These are phyloP conservation scores for Sarcophaga carnaria DNA, from an alignment of 2,888 invertebrate species.

Conservation along the genomic window DNA sequence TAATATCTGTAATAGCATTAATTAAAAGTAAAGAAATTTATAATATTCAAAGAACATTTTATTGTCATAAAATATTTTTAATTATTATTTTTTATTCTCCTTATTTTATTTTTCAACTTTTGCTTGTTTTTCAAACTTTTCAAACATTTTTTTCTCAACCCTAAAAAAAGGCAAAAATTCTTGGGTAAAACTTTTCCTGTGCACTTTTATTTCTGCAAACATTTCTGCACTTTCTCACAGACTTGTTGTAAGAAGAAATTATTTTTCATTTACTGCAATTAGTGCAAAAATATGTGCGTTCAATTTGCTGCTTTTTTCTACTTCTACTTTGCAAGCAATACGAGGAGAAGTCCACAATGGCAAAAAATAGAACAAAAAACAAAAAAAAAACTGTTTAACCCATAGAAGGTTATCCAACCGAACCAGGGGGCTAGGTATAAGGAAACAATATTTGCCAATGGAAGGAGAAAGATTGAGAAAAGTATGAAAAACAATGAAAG, in stretches of 20 bases:
- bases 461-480: neutral
- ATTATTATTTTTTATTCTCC: conserved; percentile 5
- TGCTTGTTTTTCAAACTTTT: conserved; percentile 7
- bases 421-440: neutral
- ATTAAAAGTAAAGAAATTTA: conserved; percentile 43
- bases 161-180: conserved; percentile 32
- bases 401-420: conserved; percentile 32
- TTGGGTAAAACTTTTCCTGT: conserved; percentile 42
- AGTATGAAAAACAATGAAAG: neutral
- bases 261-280: conserved; percentile 69
- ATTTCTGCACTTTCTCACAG: neutral
- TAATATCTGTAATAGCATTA: conserved; percentile 47
- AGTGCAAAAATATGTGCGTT: conserved; percentile 65
- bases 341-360: neutral
- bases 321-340: conserved; percentile 14
- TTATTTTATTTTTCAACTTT: conserved; percentile 47
- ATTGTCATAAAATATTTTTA: conserved; percentile 35
- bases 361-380: conserved; percentile 9
- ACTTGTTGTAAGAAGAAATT: conserved; percentile 62
- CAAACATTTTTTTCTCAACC: neutral
- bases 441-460: neutral
- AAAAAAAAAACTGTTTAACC: conserved; percentile 23
- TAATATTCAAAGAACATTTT: conserved; percentile 10
- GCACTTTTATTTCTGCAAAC: neutral
- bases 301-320: conserved; percentile 35